These are phyloP conservation scores for Stylophora pistillata DNA, from an alignment of 64 coral and sea anemone genomes.

Conservation along the genomic window DNA sequence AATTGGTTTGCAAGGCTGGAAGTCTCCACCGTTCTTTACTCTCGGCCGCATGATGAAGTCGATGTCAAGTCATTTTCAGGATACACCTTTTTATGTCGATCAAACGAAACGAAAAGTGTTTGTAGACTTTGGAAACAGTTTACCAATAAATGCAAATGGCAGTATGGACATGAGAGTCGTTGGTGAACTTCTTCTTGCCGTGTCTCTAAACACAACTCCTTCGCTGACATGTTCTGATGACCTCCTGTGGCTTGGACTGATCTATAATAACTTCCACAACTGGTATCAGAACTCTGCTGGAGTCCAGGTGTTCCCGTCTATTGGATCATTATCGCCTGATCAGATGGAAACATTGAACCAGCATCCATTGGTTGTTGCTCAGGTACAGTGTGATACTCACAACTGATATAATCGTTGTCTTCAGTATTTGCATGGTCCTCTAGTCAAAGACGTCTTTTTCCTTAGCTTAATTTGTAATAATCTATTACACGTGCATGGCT, in stretches of 20 bases:
- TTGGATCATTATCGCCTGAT: not conserved
- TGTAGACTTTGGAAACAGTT: slow-evolving; percentile 53
- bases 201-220: not conserved
- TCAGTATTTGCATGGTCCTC: not conserved
- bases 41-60: slow-evolving; percentile 43
- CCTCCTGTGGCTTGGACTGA: slow-evolving; percentile 24
- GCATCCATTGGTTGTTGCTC: slow-evolving; percentile 24
- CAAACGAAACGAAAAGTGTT: slow-evolving; percentile 5
- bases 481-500: too few species aligned
- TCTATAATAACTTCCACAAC: not conserved
- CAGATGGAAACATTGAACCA: not conserved
- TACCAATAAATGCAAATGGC: slow-evolving; percentile 22
- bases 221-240: not conserved
- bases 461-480: too few species aligned
- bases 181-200: slow-evolving; percentile 10
- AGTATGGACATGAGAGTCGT: not conserved
- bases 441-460: not conserved
- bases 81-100: slow-evolving; percentile 55
- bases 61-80: not conserved
- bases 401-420: not conserved
- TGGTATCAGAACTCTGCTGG: slow-evolving; percentile 49
- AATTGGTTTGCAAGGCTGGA: slow-evolving; percentile 38
- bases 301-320: slow-evolving; percentile 10
- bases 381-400: slow-evolving; percentile 1
- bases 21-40: slow-evolving; percentile 47